phyloP scores from a whole-genome alignment of 2,888 invertebrate genomes.

The Epinotia brunnichana region DNA sequence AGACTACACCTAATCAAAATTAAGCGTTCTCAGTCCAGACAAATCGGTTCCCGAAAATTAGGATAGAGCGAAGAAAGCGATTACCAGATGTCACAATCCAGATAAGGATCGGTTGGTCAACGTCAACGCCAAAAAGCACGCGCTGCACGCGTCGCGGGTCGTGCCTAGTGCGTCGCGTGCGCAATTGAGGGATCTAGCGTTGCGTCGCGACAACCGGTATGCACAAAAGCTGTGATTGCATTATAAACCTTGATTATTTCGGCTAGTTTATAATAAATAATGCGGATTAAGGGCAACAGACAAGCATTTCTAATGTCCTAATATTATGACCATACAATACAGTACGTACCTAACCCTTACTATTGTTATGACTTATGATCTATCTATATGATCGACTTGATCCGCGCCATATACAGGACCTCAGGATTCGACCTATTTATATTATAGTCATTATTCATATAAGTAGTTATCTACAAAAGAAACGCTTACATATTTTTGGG shows the following conservation, averaged over 20 bases:
- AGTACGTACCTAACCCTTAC: neutral
- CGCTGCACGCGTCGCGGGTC: slow-evolving; percentile 43
- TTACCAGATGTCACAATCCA: slow-evolving; percentile 64
- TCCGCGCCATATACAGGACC: neutral
- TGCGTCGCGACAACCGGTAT: slow-evolving; percentile 43
- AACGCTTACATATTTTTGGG: neutral
- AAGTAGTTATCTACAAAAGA: no score
- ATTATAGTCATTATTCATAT: no score
- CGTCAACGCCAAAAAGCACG: slow-evolving; percentile 58
- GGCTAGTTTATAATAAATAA: slow-evolving; percentile 26
- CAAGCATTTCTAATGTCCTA: neutral
- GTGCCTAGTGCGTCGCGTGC: slow-evolving; percentile 43
- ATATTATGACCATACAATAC: neutral
- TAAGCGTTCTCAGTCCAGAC: no score
- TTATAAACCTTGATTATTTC: slow-evolving; percentile 33
- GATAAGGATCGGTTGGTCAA: slow-evolving; percentile 69
- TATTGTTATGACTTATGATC: neutral
- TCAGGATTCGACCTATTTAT: neutral
- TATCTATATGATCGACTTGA: neutral
- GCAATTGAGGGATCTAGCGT: slow-evolving; percentile 29
- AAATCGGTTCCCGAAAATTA: neutral
- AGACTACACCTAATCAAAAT: no score
- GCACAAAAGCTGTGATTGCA: slow-evolving; percentile 44
- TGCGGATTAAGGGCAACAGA: slow-evolving; percentile 1
- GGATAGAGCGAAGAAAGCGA: slow-evolving; percentile 42